Evolutionary conservation across 1,140 invertebrate species (phyloP).

Genomic region (Halesus radiatus): DNA sequence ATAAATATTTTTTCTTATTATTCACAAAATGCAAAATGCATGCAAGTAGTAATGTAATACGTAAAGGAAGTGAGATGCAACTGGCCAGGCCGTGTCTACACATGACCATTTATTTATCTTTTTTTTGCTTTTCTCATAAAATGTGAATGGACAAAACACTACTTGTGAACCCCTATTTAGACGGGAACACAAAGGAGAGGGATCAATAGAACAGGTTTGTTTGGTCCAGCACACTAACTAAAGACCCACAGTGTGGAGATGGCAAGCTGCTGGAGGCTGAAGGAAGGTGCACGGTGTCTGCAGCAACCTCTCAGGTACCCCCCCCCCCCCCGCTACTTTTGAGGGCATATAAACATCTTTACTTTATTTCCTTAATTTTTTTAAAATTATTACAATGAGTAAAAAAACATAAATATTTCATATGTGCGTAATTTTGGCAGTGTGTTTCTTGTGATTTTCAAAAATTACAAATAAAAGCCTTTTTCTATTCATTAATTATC

Average conservation of each 20-base stretch:
- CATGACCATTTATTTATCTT: slow-evolving; percentile 24
- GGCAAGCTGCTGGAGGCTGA: slow-evolving; percentile 1
- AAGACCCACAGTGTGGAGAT: too few relatives aligned
- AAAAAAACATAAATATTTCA: too few relatives aligned
- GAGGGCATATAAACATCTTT: too few relatives aligned
- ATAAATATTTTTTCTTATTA: too few relatives aligned
- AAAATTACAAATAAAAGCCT: too few relatives aligned
- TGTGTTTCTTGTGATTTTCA: too few relatives aligned
- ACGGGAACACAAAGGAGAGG: slow-evolving; percentile 23
- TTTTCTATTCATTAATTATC: too few relatives aligned
- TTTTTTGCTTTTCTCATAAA: slow-evolving; percentile 47
- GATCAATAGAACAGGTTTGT: slow-evolving; percentile 44
- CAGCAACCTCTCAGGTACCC: background rate
- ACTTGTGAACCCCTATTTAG: slow-evolving; percentile 40
- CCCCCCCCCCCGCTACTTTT: slow-evolving; percentile 4
- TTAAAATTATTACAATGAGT: too few relatives aligned
- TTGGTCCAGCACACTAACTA: too few relatives aligned
- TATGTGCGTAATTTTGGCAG: too few relatives aligned
- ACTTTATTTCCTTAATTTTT: too few relatives aligned
- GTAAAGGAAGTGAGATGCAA: slow-evolving; percentile 15
- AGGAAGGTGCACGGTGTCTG: background rate
- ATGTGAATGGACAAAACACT: slow-evolving; percentile 47
- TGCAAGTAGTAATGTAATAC: slow-evolving; percentile 1
- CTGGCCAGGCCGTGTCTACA: background rate
- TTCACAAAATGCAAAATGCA: background rate